phyloP scores from a whole-genome alignment of 2,113 vertebrate genomes.

The Pionites leucogaster region DNA sequence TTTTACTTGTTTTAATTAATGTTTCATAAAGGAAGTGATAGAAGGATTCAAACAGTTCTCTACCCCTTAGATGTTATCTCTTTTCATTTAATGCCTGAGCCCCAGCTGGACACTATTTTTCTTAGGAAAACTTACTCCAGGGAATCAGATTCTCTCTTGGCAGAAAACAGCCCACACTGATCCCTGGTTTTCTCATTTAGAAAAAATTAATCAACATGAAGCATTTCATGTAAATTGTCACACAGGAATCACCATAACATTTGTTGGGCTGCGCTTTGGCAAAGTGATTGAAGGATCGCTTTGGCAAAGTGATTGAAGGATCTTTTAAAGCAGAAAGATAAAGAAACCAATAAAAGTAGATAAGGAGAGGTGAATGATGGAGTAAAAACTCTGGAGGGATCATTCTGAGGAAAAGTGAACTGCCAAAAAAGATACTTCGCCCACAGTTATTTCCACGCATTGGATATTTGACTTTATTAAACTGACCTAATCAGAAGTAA shows the following conservation, averaged over 20 bases:
- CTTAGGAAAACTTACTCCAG: background rate
- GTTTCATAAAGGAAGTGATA: background rate
- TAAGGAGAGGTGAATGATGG: background rate
- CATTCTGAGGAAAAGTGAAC: background rate
- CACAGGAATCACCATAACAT: background rate
- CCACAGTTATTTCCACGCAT: background rate
- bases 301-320: background rate
- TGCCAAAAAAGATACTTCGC: background rate
- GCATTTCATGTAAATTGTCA: background rate
- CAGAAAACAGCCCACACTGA: background rate
- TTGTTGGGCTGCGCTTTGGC: background rate
- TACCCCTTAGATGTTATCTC: background rate
- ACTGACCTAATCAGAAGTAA: background rate
- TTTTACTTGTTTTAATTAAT: background rate
- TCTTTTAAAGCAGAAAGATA: background rate
- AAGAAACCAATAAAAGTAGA: background rate
- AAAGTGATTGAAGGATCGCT: background rate
- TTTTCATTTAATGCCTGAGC: background rate
- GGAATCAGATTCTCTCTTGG: background rate
- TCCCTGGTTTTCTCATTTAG: background rate
- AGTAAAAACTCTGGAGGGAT: background rate
- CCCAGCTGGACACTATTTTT: background rate
- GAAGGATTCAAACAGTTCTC: background rate
- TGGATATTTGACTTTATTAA: background rate
- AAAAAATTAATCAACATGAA: background rate